Evolutionary conservation across 2,113 vertebrate genomes (phyloP).

Genomic region (Silurus meridionalis): DNA sequence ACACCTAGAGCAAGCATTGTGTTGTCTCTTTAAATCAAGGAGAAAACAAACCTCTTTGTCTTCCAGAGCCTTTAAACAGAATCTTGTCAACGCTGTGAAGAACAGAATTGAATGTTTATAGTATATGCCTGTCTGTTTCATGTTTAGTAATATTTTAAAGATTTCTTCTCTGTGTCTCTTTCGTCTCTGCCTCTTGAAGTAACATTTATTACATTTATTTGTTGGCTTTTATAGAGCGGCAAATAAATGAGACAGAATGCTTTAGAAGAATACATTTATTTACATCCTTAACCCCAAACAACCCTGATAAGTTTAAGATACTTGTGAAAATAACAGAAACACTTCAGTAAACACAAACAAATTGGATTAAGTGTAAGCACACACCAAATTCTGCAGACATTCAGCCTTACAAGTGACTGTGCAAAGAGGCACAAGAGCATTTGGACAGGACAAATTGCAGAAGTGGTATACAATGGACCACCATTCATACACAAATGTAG

Average conservation of each 20-base stretch:
- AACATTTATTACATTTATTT: background rate
- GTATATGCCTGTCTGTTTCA: background rate
- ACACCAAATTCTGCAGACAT: conserved; percentile 9
- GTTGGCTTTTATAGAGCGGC: background rate
- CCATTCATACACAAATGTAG: conserved; percentile 75
- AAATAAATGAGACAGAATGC: background rate
- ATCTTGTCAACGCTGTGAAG: background rate
- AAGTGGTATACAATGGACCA: conserved; percentile 62
- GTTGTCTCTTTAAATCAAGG: background rate
- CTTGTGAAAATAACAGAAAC: background rate
- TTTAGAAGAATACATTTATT: background rate
- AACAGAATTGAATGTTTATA: background rate
- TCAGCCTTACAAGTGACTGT: conserved; percentile 18
- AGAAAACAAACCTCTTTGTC: background rate
- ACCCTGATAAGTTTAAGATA: background rate
- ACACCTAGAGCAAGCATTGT: conserved; percentile 1
- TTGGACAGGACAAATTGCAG: conserved; percentile 56
- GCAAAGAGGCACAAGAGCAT: conserved; percentile 26
- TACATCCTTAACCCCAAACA: background rate
- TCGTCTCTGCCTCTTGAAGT: background rate
- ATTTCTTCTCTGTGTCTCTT: background rate
- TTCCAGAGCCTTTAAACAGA: background rate
- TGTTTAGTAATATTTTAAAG: background rate
- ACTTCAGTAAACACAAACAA: background rate
- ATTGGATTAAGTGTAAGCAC: background rate